phyloP scores from a whole-genome alignment of 1,140 invertebrate species.

The Psilanteris sp. region DNA sequence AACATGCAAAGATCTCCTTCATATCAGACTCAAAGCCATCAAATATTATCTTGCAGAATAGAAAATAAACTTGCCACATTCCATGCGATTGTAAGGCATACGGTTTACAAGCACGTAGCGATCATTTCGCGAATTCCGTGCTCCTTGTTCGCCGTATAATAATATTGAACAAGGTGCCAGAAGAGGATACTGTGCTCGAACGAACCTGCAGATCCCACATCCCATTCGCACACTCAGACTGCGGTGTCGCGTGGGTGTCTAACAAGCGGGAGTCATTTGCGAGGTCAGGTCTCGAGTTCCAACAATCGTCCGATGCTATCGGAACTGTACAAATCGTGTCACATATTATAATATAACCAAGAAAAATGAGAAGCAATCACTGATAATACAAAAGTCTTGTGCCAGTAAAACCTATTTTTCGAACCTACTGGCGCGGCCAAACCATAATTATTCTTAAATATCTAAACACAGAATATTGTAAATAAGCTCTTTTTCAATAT shows the following conservation, averaged over 20 bases:
- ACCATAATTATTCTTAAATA: too few relatives aligned
- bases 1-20: too few relatives aligned
- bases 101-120: conserved; percentile 55
- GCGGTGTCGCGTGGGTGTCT: conserved; percentile 53
- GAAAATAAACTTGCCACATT: conserved; percentile 32
- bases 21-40: background rate
- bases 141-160: conserved; percentile 54
- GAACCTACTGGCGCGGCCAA: conserved; percentile 24
- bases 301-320: conserved; percentile 60
- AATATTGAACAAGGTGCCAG: conserved; percentile 43
- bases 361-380: conserved; percentile 16
- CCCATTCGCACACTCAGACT: conserved; percentile 24
- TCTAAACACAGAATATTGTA: too few relatives aligned
- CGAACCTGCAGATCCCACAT: conserved; percentile 20
- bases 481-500: too few relatives aligned
- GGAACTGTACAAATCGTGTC: conserved; percentile 56
- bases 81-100: conserved; percentile 24
- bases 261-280: conserved; percentile 51
- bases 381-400: conserved; percentile 46
- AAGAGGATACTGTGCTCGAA: conserved; percentile 5
- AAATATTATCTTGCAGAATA: conserved; percentile 26
- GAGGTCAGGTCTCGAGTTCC: conserved; percentile 39
- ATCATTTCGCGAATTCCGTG: conserved; percentile 47
- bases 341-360: conserved; percentile 38
- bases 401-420: conserved; percentile 19